Conservation (phyloP, 2,113 vertebrate genomes). For the Podilymbus podiceps region DNA sequence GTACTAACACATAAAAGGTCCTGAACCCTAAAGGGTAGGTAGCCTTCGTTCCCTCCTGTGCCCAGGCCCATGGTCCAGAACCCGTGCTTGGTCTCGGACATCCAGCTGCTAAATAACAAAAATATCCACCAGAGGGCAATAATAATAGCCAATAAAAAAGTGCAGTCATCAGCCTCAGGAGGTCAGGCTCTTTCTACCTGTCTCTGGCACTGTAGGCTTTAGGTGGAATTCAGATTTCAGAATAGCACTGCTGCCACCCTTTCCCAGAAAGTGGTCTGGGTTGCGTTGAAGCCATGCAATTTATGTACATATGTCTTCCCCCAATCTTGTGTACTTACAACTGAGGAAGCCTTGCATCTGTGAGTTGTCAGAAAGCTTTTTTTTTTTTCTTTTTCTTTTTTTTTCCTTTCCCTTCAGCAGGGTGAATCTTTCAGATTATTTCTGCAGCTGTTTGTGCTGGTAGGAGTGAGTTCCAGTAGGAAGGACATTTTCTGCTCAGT, state of each 20-base stretch:
- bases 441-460: neutral
- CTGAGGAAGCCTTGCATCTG: neutral
- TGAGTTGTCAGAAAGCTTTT: neutral
- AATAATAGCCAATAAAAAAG: neutral
- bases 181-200: neutral
- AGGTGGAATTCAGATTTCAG: neutral
- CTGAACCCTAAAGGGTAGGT: neutral
- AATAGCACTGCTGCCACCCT: neutral
- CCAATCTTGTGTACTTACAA: neutral
- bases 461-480: neutral
- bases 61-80: neutral
- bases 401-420: neutral
- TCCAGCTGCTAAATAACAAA: neutral
- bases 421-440: neutral
- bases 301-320: neutral
- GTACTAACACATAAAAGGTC: fast-evolving
- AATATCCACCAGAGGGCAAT: slow-evolving; percentile 13
- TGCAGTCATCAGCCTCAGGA: neutral
- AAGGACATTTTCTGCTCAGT: neutral
- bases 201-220: fast-evolving
- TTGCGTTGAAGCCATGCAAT: neutral
- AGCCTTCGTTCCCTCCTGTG: neutral
- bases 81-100: too few species aligned
- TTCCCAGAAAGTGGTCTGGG: neutral
- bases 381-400: neutral